Conservation (phyloP, 37 sponge, comb jelly and placozoan species). For the Hormiphora californensis region DNA sequence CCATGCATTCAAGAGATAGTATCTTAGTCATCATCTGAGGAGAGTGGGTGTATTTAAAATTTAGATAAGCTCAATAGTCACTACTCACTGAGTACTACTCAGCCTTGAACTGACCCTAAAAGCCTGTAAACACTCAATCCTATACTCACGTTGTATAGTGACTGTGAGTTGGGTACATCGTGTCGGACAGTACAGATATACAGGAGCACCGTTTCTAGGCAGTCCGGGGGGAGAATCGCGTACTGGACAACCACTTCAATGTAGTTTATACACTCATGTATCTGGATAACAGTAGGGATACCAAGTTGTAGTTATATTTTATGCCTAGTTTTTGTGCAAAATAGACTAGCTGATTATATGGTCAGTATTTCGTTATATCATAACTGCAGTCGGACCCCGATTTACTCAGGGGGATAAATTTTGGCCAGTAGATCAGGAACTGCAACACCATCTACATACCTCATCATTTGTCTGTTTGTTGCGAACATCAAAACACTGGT, state of each 20-base stretch:
- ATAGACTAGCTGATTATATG: too few relatives aligned
- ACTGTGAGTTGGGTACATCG: conserved; percentile 21
- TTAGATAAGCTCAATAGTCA: not conserved
- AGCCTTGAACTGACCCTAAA: too few relatives aligned
- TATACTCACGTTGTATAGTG: too few relatives aligned
- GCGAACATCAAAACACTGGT: not conserved
- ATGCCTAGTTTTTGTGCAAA: too few relatives aligned
- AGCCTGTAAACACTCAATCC: too few relatives aligned
- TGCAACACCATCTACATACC: too few relatives aligned
- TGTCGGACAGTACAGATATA: conserved; percentile 11
- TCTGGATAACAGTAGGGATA: not conserved
- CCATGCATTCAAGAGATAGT: not conserved
- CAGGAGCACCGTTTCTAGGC: conserved; percentile 18
- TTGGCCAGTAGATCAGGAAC: too few relatives aligned
- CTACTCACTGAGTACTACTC: too few relatives aligned
- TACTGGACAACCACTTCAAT: conserved; percentile 20
- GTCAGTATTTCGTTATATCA: too few relatives aligned
- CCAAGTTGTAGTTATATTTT: too few relatives aligned
- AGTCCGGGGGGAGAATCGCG: conserved; percentile 27
- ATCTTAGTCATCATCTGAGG: conserved; percentile 24
- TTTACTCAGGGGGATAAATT: too few relatives aligned
- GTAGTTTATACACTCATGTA: conserved; percentile 44
- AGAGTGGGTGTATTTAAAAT: not conserved
- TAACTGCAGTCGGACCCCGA: too few relatives aligned
- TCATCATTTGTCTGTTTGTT: conserved; percentile 20